Conservation (phyloP, 2,888 invertebrate species). For the Drosophila multiciliata region DNA sequence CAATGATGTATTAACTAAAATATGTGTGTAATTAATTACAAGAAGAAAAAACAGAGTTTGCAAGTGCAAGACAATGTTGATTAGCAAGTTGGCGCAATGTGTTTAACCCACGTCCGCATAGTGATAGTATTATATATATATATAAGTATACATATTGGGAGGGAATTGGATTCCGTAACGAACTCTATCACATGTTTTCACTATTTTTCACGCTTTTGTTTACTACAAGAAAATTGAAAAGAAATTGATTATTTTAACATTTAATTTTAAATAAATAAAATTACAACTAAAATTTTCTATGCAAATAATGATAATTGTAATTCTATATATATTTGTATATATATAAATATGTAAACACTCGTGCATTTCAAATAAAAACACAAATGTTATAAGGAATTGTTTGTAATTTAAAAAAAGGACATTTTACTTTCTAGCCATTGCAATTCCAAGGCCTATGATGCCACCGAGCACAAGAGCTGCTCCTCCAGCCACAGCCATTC, state of each 20-base stretch:
- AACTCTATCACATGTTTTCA: slow-evolving; percentile 34
- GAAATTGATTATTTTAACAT: slow-evolving; percentile 42
- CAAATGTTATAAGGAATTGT: slow-evolving; percentile 25
- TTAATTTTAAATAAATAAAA: slow-evolving; percentile 48
- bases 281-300: slow-evolving; percentile 40
- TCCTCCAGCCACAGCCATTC: slow-evolving; percentile 95
- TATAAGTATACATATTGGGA: slow-evolving; percentile 40
- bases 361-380: slow-evolving; percentile 13
- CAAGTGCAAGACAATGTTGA: slow-evolving; percentile 37
- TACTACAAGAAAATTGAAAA: slow-evolving; percentile 72
- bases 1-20: slow-evolving; percentile 43
- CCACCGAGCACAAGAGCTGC: slow-evolving; percentile 94
- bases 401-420: slow-evolving; percentile 8
- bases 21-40: slow-evolving; percentile 32
- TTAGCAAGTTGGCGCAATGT: slow-evolving; percentile 34
- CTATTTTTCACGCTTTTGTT: slow-evolving; percentile 81
- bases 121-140: slow-evolving; percentile 17
- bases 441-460: slow-evolving; percentile 93
- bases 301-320: slow-evolving; percentile 32
- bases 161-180: slow-evolving; percentile 46
- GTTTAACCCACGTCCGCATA: slow-evolving; percentile 28
- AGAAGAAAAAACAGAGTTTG: slow-evolving; percentile 14
- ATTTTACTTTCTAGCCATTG: slow-evolving; percentile 88
- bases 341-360: slow-evolving; percentile 17
- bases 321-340: slow-evolving; percentile 2